These are phyloP conservation scores for Charadrius vociferus DNA, from an alignment of 2,113 vertebrate genomes.

Conservation along the genomic window DNA sequence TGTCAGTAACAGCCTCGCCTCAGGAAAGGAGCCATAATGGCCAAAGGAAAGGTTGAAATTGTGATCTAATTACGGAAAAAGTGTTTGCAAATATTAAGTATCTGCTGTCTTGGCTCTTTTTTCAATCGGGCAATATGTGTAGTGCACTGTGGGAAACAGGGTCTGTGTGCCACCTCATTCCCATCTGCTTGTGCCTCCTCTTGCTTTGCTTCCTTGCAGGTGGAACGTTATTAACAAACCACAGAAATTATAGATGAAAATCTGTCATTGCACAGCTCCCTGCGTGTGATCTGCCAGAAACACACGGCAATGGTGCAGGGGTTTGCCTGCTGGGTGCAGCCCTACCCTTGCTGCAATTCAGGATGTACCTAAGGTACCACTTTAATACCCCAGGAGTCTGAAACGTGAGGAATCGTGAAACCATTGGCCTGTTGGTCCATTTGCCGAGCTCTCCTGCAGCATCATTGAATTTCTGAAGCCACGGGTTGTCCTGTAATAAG, in stretches of 20 bases:
- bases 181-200: constrained; percentile 14
- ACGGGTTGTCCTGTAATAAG: not conserved
- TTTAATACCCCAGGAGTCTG: not conserved
- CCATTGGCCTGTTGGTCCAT: not conserved
- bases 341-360: not conserved
- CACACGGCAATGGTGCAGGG: not conserved
- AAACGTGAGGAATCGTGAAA: rapidly evolving
- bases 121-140: not conserved
- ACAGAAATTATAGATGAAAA: not conserved
- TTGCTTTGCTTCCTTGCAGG: not conserved
- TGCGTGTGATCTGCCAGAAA: not conserved
- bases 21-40: not conserved
- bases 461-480: not conserved
- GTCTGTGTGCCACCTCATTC: not conserved
- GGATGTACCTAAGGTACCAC: not conserved
- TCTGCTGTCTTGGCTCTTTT: not conserved
- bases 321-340: not conserved
- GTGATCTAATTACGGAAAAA: not conserved
- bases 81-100: not conserved
- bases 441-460: not conserved
- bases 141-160: not conserved
- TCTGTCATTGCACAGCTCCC: not conserved
- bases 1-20: not conserved
- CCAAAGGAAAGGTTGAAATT: not conserved
- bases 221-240: not conserved